Evolutionary conservation across 2,888 invertebrate species (phyloP).

Genomic region (Hirtodrosophila histrioides): DNA sequence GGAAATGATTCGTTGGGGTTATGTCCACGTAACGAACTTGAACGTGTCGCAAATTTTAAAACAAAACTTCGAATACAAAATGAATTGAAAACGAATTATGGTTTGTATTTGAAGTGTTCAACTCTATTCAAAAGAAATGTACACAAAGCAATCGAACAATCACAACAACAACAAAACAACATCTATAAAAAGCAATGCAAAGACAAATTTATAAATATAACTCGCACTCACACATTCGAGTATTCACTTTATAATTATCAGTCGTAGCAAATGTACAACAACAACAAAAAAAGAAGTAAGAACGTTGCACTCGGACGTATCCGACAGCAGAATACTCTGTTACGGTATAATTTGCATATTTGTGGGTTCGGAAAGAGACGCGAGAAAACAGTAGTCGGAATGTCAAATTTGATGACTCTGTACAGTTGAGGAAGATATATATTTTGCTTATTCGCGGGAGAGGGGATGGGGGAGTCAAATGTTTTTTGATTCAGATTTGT

Average conservation of each 20-base stretch:
- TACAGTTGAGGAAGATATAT: too few species aligned
- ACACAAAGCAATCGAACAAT: slow-evolving; percentile 33
- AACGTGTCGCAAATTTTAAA: slow-evolving; percentile 56
- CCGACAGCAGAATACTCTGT: too few species aligned
- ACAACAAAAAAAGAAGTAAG: slow-evolving; percentile 16
- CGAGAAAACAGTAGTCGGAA: too few species aligned
- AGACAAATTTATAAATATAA: slow-evolving; percentile 68
- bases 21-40: slow-evolving; percentile 17
- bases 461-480: too few species aligned
- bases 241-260: slow-evolving; percentile 62
- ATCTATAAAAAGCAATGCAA: slow-evolving; percentile 63
- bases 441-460: too few species aligned
- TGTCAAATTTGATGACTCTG: too few species aligned
- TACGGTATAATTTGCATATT: too few species aligned
- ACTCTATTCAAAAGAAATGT: slow-evolving; percentile 38
- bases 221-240: slow-evolving; percentile 26
- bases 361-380: too few species aligned
- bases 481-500: too few species aligned
- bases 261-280: slow-evolving; percentile 40
- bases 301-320: too few species aligned
- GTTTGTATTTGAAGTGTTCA: slow-evolving; percentile 4
- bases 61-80: slow-evolving; percentile 17
- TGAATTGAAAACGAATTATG: slow-evolving; percentile 27
- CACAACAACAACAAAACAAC: slow-evolving; percentile 29
- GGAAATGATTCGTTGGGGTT: slow-evolving; percentile 43